Base-by-base conservation (phyloP, 2,113 vertebrate species). In the Psephotus haematonotus region DNA sequence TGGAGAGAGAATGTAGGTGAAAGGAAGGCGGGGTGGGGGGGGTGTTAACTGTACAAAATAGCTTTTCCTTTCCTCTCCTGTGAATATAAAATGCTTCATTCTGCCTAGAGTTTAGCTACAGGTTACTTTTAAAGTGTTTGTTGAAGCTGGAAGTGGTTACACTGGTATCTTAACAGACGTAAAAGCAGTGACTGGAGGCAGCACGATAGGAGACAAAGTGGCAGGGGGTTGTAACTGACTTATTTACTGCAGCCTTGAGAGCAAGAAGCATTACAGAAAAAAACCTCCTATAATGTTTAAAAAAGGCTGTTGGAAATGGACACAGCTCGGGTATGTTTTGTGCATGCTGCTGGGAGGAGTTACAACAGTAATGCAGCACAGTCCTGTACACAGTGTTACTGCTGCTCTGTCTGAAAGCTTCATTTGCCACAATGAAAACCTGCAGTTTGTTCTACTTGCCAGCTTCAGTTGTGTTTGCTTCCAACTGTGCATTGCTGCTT, bases 171-270 rank as follows among this genome's bases (percentile, higher is more conserved):
- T 69, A 17, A 88, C 92, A 90, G 60, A 95, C 86, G 81, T 74
- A 86, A 94, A 93, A 75, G 76, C 90, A 72, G 50, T 3, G 82
- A 83, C 35, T 83, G 79, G 63, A 89, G 88, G 91, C 13, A 1
- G 50, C 33, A 67, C 49, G 78, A 49, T 74, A 57, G 89, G 35
- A 94, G 93, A 63, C 41, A 77, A 57, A 92, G 53, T 3, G 22
- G 68, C 90, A 90, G 77, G 2, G 63, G 70, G 46, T 39, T 91
- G 24, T 86, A 90, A 78, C n/a, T 82, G 86, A 55, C 43, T 92
- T 71, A 89, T 62, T 97, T 95, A 96, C 86, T 95, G 86, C 76
- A 90, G 65, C 70, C 86, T 92, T 81, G 82, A 90, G 86, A 95
- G 68, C 50, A 68, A 92, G 75, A 92, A 86, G 68, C 50, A 52